Evolutionary conservation across 2,888 invertebrate genomes (phyloP), one percentile per base, ranked within the genome.

Genomic region (Lasioglossum marginatum): DNA sequence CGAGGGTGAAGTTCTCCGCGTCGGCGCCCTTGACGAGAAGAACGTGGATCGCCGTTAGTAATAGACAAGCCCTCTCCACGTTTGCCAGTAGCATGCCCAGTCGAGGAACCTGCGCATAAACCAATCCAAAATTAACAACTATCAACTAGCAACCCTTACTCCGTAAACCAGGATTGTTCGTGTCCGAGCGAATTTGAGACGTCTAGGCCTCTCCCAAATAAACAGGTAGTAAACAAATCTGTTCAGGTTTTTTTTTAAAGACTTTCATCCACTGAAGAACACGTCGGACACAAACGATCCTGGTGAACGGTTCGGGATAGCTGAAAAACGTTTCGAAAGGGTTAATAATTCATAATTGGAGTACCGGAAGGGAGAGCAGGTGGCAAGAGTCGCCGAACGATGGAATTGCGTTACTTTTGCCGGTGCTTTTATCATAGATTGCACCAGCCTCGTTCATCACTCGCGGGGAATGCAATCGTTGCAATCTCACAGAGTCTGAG

Each of bases 1-100:
- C 98, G 86, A 98, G 96, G 34, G 97, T 97, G 94, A 98, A 98
- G 75, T 96, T 96, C 91, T 97, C 97, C 43, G 96, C 95, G 79
- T 92, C 89, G 82, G 89, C 92, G 76, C 87, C 82, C 79, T 87
- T 92, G 78, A 91, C 87, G 71, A 92, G 87, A 77, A 94, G 88
- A 77, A 90, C 90, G 88, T 93, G 89, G 84, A 93, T 89, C 86
- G 91, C 89, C 87, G 90, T 92, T 92, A 94, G 83, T 73, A 94
- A 91, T 88, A 94, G 92, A 91, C 92, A 93, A 83, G 91, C 90
- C 91, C 93, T 91, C 86, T 92, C 88, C 91, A 92, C 87, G 84
- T 90, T 90, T 91, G 79, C 92, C 91, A 92, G 90, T 93, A 90
- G 92, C 94, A 94, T 94, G 84, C 91, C 93, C 91, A 88, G 85